Conservation (phyloP, 2,113 vertebrate genomes). For the Microcebus ravelobensis region DNA sequence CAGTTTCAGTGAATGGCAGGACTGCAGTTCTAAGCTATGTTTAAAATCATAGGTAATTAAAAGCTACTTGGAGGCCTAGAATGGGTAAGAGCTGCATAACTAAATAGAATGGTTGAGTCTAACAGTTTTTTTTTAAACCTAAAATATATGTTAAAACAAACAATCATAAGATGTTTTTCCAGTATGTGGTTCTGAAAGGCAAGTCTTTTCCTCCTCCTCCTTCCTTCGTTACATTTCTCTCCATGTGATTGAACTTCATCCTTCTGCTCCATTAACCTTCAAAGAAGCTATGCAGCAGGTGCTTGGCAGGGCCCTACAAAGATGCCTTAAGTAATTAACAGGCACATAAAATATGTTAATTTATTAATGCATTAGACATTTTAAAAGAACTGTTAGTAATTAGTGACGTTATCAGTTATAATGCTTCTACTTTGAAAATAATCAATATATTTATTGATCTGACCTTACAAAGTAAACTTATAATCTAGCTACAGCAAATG, state of each 20-base stretch:
- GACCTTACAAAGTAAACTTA: slow-evolving; percentile 56
- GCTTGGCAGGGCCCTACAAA: not conserved
- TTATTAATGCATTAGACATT: slow-evolving; percentile 7
- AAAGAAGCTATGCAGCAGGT: not conserved
- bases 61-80: not conserved
- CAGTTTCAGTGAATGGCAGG: not conserved
- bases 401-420: not conserved
- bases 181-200: slow-evolving; percentile 21
- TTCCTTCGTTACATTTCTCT: slow-evolving; percentile 6
- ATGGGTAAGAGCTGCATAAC: not conserved
- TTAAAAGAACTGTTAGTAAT: not conserved
- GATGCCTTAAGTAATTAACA: not conserved
- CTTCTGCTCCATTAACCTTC: slow-evolving; percentile 27
- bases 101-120: not conserved
- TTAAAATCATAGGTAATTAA: not conserved
- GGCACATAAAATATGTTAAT: not conserved
- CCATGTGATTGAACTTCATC: slow-evolving; percentile 39
- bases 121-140: not conserved
- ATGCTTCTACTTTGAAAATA: slow-evolving; percentile 11
- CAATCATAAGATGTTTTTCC: not conserved
- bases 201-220: not conserved
- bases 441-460: slow-evolving; percentile 72
- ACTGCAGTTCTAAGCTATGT: not conserved
- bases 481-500: slow-evolving; percentile 76
- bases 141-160: not conserved